phyloP scores from a whole-genome alignment of 92 coral and sea anemone genomes.

The Parazoanthus swiftii region DNA sequence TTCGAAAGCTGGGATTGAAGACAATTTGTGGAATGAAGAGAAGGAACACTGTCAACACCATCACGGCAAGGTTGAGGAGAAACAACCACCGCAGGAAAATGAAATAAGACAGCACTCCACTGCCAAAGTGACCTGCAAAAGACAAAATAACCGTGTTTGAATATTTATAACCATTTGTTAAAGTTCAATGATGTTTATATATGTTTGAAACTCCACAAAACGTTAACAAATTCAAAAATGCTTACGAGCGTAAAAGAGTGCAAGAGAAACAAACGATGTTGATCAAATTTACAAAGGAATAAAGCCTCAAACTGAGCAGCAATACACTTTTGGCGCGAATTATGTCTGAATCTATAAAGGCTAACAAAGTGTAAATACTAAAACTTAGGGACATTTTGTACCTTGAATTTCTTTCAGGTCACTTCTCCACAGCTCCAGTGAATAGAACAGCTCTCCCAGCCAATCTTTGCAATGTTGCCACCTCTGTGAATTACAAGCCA shows the following conservation, averaged over 20 bases:
- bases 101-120: slow-evolving; percentile 92
- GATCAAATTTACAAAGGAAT: too few relatives aligned
- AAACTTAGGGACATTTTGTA: slow-evolving; percentile 7
- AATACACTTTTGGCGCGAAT: background rate
- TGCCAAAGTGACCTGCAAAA: slow-evolving; percentile 89
- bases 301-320: background rate
- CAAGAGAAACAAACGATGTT: background rate
- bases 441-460: slow-evolving; percentile 61
- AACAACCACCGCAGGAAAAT: slow-evolving; percentile 92
- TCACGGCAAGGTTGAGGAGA: slow-evolving; percentile 76
- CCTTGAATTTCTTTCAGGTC: slow-evolving; percentile 87
- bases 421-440: slow-evolving; percentile 82
- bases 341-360: background rate
- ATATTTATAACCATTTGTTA: background rate
- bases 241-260: background rate
- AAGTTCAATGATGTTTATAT: background rate
- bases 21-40: slow-evolving; percentile 92
- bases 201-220: background rate
- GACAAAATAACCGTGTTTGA: background rate
- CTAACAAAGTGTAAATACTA: background rate
- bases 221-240: background rate
- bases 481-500: slow-evolving; percentile 49
- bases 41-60: slow-evolving; percentile 70
- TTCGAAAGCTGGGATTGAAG: slow-evolving; percentile 60
- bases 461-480: slow-evolving; percentile 91